These are phyloP conservation scores for Achroia grisella DNA, from an alignment of 1,140 invertebrate species.

Conservation along the genomic window DNA sequence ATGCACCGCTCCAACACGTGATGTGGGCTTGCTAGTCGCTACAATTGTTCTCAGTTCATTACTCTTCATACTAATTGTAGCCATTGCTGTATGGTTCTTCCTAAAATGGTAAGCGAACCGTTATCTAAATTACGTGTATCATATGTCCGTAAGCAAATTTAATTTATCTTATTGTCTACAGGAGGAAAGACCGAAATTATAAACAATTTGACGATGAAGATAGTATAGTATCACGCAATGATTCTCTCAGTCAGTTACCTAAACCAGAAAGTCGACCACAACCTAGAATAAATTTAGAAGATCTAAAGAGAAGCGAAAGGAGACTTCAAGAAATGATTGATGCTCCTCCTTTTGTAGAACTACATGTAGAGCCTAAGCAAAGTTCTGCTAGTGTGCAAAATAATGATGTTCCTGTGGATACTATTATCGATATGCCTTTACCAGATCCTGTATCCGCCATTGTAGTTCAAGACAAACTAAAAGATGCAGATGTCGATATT, in stretches of 20 bases:
- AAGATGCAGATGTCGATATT: slow-evolving; percentile 38
- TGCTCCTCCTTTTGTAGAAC: no score
- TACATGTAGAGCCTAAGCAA: slow-evolving; percentile 16
- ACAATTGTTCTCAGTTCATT: slow-evolving; percentile 50
- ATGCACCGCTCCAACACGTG: slow-evolving; percentile 32
- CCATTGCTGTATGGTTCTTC: slow-evolving; percentile 36
- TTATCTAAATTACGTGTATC: slow-evolving; percentile 18
- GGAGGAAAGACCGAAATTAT: slow-evolving; percentile 39
- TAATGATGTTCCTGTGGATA: slow-evolving; percentile 11
- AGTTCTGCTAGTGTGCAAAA: slow-evolving; percentile 14
- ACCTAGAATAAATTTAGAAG: slow-evolving; percentile 46
- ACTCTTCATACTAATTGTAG: slow-evolving; percentile 41
- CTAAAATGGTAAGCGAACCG: slow-evolving; percentile 44
- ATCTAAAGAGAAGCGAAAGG: slow-evolving; percentile 48
- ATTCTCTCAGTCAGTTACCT: slow-evolving; percentile 16
- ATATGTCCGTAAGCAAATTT: slow-evolving; percentile 6
- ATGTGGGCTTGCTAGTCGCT: slow-evolving; percentile 43
- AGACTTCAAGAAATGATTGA: slow-evolving; percentile 54
- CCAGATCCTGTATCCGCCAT: slow-evolving; percentile 27
- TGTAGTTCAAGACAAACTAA: slow-evolving; percentile 61
- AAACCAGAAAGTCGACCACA: slow-evolving; percentile 29
- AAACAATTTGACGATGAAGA: slow-evolving; percentile 46
- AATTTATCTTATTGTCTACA: slow-evolving; percentile 20
- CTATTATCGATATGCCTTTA: slow-evolving; percentile 20
- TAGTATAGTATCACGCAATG: slow-evolving; percentile 42